Evolutionary conservation across 2,797 vertebrate genomes (phyloP), one percentile per base, ranked within the genome.

Genomic region (Sternarchorhynchus goeldii): DNA sequence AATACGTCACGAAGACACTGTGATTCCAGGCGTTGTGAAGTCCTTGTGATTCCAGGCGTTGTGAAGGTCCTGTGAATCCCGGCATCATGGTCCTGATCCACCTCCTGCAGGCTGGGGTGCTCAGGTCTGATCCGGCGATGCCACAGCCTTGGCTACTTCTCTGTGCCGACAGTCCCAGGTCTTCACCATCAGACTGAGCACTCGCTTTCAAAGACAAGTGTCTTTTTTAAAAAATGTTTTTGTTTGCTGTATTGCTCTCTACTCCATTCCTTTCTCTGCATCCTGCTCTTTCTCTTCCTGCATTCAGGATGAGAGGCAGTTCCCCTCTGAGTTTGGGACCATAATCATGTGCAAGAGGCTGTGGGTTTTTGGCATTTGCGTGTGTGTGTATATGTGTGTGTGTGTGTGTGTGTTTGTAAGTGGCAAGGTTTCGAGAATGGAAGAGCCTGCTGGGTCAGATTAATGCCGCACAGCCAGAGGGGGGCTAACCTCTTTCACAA

Each of bases 401-500:
- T 32, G 63, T 63, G 55, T 70, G 62, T 56, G 69, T 32, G 76
- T 56, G 72, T 60, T 70, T 67, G 56, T 60, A 58, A 75, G 70
- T 73, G 77, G 72, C 73, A 83, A 34, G 25, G 75, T 80, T 81
- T 75, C 71, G 72, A 80, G 76, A 77, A 45, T 68, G 77, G 80
- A 82, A 73, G 53, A 76, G 70, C 82, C 76, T 84, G 83, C 83
- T 86, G 85, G 75, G 85, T 50, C 58, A 77, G 80, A 86, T 86
- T 84, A 85, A 86, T 84, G 76, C 77, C 60, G 65, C 53, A 64
- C 17, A 29, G 73, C 79, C 71, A 18, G 77, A 79, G 78, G 84
- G 81, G 79, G 83, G 78, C 63, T 80, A 73, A 81, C 90, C 89
- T 94, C 94, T 96, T 98, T 97, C 94, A 96, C 89, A 92, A 92